phyloP scores from a whole-genome alignment of 2,797 vertebrate genomes.

The Falco cherrug region DNA sequence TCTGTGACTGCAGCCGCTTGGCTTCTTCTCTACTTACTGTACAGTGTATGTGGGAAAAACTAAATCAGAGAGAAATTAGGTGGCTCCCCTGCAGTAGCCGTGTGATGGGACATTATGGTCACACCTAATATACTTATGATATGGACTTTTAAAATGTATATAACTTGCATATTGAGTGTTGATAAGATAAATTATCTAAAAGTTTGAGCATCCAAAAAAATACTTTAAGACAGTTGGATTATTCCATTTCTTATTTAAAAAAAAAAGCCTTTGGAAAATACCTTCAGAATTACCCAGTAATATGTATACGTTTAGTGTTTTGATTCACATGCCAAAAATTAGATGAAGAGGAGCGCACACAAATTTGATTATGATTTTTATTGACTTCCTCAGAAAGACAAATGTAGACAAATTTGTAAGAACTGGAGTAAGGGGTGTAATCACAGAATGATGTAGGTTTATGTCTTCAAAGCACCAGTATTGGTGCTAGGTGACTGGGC shows the following conservation, averaged over 20 bases:
- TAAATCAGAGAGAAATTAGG: neutral
- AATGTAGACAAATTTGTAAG: neutral
- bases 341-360: accelerated
- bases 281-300: neutral
- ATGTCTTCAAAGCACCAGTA: neutral
- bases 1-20: accelerated
- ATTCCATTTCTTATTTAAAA: neutral
- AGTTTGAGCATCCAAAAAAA: neutral
- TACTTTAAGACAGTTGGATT: neutral
- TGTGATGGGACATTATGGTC: neutral
- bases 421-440: neutral
- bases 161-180: neutral
- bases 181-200: neutral
- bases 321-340: neutral
- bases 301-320: neutral
- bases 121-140: too few species aligned
- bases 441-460: neutral
- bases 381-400: neutral
- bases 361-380: neutral
- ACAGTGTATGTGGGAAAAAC: accelerated
- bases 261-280: neutral
- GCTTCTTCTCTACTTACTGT: too few species aligned
- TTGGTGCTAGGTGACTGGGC: neutral
- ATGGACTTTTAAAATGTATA: neutral
- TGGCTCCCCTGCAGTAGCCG: neutral